Evolutionary conservation across 2,888 invertebrate genomes (phyloP), one percentile per base, ranked within the genome.

Genomic region (Tribolium freemani): DNA sequence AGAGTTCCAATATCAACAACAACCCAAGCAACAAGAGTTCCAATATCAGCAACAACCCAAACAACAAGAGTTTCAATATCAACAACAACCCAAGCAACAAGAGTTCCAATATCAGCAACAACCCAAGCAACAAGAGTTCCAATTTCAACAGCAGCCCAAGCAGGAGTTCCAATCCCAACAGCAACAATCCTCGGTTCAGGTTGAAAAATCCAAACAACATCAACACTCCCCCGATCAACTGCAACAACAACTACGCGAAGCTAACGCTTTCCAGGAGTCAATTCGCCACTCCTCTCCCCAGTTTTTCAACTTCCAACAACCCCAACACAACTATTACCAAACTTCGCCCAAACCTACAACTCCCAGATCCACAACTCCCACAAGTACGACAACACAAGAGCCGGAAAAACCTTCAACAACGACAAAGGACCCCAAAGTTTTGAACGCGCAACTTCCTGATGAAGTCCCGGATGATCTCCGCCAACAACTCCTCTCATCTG

Each of bases 381-480:
- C 21, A 44, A 54, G 53, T 8, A 66, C 56, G 13, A 71, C 67
- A 10, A 48, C 57, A 9, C 38, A 38, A 61, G 2, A 88, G 89
- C 44, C 88, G 1, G 87, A 87, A 76, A 83, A 87, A 66, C 85
- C 84, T 6, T 83, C 85, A 2, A 87, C 87, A 26, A 86, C 87
- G 0, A 85, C 85, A 0, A 83, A 83, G 79, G 91, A 90, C 78
- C 88, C 88, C 61, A 90, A 88, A 81, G 88, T 89, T 45, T 84
- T 90, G 71, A 89, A 91, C 76, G 85, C 87, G 48, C 87, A 89
- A 78, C 87, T 96, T 50, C 96, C 96, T 8, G 95, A 95, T 80
- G 96, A 96, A 88, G 95, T 96, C 4, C 96, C 96, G 3, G 95
- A 95, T 76, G 96, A 96, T 79, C 88, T 96, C 53, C 89, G 95